Evolutionary conservation across 2,113 vertebrate genomes (phyloP).

Genomic region (Glaucomys volans): DNA sequence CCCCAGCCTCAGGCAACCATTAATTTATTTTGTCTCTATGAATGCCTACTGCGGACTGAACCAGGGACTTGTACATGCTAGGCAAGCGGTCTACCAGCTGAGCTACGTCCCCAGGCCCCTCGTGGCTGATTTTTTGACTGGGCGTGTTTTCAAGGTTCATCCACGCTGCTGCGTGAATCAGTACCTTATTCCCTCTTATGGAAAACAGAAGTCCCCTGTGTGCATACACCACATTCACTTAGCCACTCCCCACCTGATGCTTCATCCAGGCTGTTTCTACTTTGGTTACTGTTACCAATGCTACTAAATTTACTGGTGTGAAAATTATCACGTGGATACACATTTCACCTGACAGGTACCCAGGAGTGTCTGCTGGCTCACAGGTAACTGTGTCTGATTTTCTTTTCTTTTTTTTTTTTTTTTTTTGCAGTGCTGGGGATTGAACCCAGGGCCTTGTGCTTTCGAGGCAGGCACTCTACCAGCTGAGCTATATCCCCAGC

Average conservation of each 20-base stretch:
- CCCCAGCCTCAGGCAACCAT: not conserved
- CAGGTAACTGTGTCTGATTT: accelerated
- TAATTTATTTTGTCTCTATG: not conserved
- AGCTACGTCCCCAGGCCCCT: too few relatives aligned
- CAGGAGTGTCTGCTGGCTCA: not conserved
- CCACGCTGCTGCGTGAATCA: accelerated
- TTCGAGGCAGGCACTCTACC: too few relatives aligned
- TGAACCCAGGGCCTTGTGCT: too few relatives aligned
- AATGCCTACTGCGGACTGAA: not conserved
- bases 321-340: accelerated
- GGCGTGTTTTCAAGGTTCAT: not conserved
- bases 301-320: accelerated
- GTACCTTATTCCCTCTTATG: not conserved
- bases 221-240: too few relatives aligned
- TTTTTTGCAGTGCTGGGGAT: too few relatives aligned
- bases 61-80: too few relatives aligned
- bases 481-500: too few relatives aligned
- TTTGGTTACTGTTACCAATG: not conserved
- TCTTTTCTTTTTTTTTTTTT: too few relatives aligned
- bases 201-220: accelerated
- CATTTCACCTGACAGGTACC: not conserved
- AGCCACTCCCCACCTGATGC: not conserved
- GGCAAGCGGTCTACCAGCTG: too few relatives aligned
- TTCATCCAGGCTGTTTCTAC: not conserved
- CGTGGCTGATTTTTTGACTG: not conserved